phyloP scores from a whole-genome alignment of 2,888 invertebrate genomes.

The Sminthurinus aureus region DNA sequence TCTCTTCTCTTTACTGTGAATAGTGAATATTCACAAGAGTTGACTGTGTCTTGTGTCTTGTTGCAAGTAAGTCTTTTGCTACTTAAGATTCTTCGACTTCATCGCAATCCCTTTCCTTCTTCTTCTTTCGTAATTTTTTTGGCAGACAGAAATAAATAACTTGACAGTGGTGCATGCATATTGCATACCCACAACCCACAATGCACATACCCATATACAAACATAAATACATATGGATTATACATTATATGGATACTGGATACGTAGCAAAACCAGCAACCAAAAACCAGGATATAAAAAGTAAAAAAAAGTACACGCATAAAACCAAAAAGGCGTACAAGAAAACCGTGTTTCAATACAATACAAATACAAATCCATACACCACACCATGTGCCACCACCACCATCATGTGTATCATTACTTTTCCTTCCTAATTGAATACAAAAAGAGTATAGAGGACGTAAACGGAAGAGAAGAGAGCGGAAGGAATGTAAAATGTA shows the following conservation, averaged over 20 bases:
- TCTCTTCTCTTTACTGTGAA: not conserved
- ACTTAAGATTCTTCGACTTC: not conserved
- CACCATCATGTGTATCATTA: no score
- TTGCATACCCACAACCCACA: not conserved
- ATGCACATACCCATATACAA: not conserved
- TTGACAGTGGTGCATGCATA: not conserved
- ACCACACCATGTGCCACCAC: no score
- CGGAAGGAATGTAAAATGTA: no score
- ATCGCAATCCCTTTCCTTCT: not conserved
- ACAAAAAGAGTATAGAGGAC: no score
- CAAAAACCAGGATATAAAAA: no score
- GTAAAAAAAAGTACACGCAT: not conserved
- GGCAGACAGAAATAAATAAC: conserved; percentile 18
- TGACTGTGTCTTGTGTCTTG: not conserved
- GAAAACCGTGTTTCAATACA: not conserved
- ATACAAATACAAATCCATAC: no score
- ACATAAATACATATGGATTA: not conserved
- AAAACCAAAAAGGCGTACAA: not conserved
- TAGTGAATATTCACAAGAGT: not conserved
- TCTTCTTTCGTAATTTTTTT: not conserved
- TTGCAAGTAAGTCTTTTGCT: no score
- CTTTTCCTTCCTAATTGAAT: no score
- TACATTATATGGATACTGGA: no score
- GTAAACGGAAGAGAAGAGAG: no score
- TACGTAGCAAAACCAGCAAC: no score